phyloP scores from a whole-genome alignment of 2,113 vertebrate genomes.

The Ceyx margarethae region DNA sequence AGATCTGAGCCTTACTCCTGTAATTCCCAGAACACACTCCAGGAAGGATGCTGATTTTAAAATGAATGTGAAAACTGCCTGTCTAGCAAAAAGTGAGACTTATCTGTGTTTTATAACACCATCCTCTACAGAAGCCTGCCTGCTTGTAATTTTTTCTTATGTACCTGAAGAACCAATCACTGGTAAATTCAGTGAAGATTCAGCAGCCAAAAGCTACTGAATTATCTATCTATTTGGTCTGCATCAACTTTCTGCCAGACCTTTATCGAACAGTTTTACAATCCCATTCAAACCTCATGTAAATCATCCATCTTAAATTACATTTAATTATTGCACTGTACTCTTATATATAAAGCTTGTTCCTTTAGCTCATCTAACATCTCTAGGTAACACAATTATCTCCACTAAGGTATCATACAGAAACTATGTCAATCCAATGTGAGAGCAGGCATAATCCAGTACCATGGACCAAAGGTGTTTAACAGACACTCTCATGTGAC shows the following conservation, averaged over 20 bases:
- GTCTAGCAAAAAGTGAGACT: neutral
- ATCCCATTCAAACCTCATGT: neutral
- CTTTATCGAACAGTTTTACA: neutral
- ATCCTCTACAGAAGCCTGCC: neutral
- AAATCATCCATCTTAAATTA: neutral
- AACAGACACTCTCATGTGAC: neutral
- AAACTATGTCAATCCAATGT: neutral
- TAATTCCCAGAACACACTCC: neutral
- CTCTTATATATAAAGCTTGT: neutral
- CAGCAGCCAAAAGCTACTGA: neutral
- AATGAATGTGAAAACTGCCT: neutral
- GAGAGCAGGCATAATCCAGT: neutral
- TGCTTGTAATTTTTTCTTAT: neutral
- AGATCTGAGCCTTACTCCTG: neutral
- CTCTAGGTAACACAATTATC: neutral
- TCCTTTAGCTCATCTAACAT: neutral
- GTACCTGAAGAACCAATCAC: neutral
- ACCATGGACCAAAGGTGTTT: neutral
- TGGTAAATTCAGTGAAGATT: neutral
- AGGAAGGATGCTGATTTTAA: neutral
- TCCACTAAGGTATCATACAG: neutral
- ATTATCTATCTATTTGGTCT: accelerated
- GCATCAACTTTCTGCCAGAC: neutral
- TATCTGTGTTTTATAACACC: neutral
- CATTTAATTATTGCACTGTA: neutral